Conservation (phyloP, 2,797 vertebrate genomes). For the Phoebastria nigripes region DNA sequence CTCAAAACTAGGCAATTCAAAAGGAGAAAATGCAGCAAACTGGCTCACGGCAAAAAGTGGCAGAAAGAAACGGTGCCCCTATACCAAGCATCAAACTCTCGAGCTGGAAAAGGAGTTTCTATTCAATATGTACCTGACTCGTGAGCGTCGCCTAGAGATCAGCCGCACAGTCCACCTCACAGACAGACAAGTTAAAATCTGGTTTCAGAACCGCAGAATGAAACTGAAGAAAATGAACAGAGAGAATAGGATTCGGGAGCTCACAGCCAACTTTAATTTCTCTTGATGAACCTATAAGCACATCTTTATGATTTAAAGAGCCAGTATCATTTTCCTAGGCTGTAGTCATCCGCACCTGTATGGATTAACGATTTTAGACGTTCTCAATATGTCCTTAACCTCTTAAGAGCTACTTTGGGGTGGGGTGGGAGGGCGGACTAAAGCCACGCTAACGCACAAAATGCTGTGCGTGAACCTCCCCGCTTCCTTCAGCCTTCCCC, state of each 20-base stretch:
- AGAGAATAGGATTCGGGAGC: conserved; percentile 95
- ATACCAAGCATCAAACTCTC: conserved; percentile 97
- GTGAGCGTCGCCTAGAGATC: conserved; percentile 98
- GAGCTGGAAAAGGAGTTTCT: conserved; percentile 99
- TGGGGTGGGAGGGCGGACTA: conserved; percentile 9
- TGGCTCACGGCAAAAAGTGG: conserved; percentile 98
- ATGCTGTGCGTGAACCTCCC: conserved; percentile 35
- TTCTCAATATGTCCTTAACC: conserved; percentile 61
- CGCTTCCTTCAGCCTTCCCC: conserved; percentile 3
- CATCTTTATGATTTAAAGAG: conserved; percentile 62
- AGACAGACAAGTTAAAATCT: conserved; percentile 99
- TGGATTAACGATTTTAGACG: conserved; percentile 63
- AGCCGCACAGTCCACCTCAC: conserved; percentile 96
- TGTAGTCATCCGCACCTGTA: conserved; percentile 73
- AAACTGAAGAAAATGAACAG: conserved; percentile 99
- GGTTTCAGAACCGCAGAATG: conserved; percentile 99
- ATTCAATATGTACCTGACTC: conserved; percentile 99
- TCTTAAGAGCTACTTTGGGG: conserved; percentile 63
- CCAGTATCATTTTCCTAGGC: conserved; percentile 69
- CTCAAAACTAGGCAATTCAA: conserved; percentile 82
- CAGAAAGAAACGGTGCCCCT: conserved; percentile 96
- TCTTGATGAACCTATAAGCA: conserved; percentile 85
- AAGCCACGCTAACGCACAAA: conserved; percentile 66
- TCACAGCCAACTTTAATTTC: conserved; percentile 96
- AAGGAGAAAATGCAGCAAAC: conserved; percentile 88